A percentile compares a stretch with the other conserved stretches of the same genome.
These are phyloP conservation scores for Erpobdella octoculata DNA, from an alignment of 2,888 invertebrate species.

Conservation along the genomic window DNA sequence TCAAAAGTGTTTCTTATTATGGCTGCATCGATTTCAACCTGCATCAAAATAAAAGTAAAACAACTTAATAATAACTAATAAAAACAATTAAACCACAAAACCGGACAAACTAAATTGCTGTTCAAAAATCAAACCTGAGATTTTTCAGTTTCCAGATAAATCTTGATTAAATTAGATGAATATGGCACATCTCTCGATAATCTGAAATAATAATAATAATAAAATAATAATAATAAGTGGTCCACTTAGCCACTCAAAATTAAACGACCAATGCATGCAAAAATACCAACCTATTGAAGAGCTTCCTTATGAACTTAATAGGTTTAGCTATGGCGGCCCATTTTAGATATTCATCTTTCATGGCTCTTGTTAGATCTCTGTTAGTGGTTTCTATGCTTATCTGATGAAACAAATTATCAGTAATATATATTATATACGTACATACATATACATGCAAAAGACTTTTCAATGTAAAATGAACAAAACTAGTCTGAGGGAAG, in stretches of 20 bases:
- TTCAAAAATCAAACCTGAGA: background rate
- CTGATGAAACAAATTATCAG: background rate
- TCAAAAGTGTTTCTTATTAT: slow-evolving; percentile 17
- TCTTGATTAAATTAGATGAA: slow-evolving; percentile 5
- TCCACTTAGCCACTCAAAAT: background rate
- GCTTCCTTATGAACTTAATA: slow-evolving; percentile 1
- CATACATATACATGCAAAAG: too few species aligned
- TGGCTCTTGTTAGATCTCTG: background rate
- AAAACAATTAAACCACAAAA: background rate
- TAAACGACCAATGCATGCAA: too few species aligned
- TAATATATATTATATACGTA: background rate
- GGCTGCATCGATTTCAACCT: background rate
- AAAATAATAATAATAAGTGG: too few species aligned
- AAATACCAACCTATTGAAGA: slow-evolving; percentile 16
- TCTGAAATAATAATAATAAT: background rate
- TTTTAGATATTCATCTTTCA: slow-evolving; percentile 25
- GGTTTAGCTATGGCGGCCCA: slow-evolving; percentile 1
- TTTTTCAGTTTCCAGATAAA: slow-evolving; percentile 19
- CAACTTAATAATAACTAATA: too few species aligned
- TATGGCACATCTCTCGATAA: slow-evolving; percentile 7
- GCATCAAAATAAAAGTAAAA: background rate
- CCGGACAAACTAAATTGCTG: background rate
- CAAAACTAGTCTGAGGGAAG: too few species aligned
- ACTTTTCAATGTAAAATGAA: too few species aligned
- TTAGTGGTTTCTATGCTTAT: background rate